phyloP scores from a whole-genome alignment of 2,888 invertebrate species.

The Sinelater perroti region DNA sequence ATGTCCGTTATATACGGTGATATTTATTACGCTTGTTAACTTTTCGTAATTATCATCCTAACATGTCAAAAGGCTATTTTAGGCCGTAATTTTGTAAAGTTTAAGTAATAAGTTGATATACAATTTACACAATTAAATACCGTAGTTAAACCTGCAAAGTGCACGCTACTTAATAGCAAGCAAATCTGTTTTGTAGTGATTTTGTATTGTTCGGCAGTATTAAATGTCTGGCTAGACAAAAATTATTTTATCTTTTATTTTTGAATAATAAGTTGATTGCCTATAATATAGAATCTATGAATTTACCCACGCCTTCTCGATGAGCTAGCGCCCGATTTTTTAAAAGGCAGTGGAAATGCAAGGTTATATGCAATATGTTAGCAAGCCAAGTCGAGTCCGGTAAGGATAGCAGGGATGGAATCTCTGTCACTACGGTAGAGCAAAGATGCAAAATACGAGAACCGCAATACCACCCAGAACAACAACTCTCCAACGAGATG shows the following conservation, averaged over 20 bases:
- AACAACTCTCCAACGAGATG: conserved; percentile 55
- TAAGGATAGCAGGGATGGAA: conserved; percentile 35
- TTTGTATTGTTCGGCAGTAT: no score
- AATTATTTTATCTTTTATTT: no score
- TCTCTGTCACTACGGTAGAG: conserved; percentile 45
- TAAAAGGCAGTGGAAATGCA: no score
- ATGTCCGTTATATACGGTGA: neutral
- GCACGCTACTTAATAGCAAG: no score
- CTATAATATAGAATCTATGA: no score
- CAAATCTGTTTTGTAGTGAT: no score
- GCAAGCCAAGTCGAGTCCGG: conserved; percentile 28
- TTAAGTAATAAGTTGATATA: neutral
- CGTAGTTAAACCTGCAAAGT: neutral
- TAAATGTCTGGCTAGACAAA: no score
- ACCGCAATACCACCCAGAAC: conserved; percentile 44
- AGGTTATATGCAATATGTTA: conserved; percentile 24
- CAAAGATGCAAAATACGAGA: conserved; percentile 51
- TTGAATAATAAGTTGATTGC: no score
- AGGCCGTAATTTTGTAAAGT: neutral
- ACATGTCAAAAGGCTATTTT: conserved; percentile 1
- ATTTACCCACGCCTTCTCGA: no score
- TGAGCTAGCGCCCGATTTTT: no score
- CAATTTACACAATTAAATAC: neutral
- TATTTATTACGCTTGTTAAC: conserved; percentile 10
- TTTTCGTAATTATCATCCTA: conserved; percentile 5